Evolutionary conservation across 2,797 vertebrate species (phyloP).

Genomic region (Tapera naevia): DNA sequence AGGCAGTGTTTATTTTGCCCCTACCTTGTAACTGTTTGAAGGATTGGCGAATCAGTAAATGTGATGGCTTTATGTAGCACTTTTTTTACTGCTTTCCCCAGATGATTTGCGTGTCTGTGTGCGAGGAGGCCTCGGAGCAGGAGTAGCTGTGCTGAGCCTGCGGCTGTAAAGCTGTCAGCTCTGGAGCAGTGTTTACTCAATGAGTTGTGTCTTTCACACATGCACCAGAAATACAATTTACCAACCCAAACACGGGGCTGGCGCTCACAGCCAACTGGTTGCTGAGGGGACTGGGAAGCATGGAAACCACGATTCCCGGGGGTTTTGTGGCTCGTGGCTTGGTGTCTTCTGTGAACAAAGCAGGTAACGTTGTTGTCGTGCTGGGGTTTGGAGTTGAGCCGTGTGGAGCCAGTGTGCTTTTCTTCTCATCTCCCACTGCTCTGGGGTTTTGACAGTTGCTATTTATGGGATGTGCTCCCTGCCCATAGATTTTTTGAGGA

Average conservation of each 20-base stretch:
- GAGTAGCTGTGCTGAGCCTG: background rate
- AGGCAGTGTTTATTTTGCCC: background rate
- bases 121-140: background rate
- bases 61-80: background rate
- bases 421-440: background rate
- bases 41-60: background rate
- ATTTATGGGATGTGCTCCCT: background rate
- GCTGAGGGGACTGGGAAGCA: background rate
- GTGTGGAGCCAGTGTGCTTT: background rate
- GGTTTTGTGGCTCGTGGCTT: background rate
- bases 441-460: constrained; percentile 15
- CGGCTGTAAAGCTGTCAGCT: constrained; percentile 50
- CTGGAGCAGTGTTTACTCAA: constrained; percentile 28
- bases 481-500: background rate
- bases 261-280: background rate
- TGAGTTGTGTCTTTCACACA: constrained; percentile 5
- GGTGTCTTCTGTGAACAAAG: background rate
- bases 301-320: accelerated
- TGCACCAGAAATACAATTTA: constrained; percentile 8
- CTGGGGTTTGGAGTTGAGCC: background rate
- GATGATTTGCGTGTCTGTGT: background rate
- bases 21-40: background rate
- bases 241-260: background rate
- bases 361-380: background rate
- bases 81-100: background rate